These are phyloP conservation scores for Heterodera filipjevi DNA, from an alignment of 2,888 invertebrate genomes.

Conservation along the genomic window DNA sequence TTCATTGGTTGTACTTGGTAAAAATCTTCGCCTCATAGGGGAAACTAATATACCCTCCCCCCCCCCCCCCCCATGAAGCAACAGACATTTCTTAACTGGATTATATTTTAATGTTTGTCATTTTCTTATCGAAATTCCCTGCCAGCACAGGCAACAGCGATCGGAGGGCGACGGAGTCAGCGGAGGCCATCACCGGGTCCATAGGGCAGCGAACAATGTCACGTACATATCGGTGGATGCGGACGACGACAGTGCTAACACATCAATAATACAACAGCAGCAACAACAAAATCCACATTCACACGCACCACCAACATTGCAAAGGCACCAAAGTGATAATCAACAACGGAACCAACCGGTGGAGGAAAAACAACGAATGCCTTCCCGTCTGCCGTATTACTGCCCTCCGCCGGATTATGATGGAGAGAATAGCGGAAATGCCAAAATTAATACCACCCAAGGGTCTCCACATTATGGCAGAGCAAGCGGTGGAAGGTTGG, in stretches of 20 bases:
- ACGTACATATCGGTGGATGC: conserved; percentile 54
- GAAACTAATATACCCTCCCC: too few relatives aligned
- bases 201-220: conserved; percentile 50
- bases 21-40: too few relatives aligned
- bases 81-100: not conserved
- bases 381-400: conserved; percentile 12
- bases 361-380: conserved; percentile 4
- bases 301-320: not conserved
- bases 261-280: not conserved
- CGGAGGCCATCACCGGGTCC: conserved; percentile 35
- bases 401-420: conserved; percentile 13
- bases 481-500: not conserved
- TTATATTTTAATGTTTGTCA: too few relatives aligned
- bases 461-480: not conserved
- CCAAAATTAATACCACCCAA: not conserved
- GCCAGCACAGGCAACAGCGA: conserved; percentile 30
- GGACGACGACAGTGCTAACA: conserved; percentile 37
- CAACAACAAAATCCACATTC: not conserved
- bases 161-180: conserved; percentile 27
- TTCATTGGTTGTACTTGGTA: too few relatives aligned
- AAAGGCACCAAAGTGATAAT: not conserved
- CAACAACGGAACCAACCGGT: not conserved
- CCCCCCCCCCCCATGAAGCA: too few relatives aligned
- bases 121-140: not conserved
- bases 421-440: not conserved